Base-by-base conservation (phyloP, 2,113 vertebrate species). In the Podilymbus podiceps region DNA sequence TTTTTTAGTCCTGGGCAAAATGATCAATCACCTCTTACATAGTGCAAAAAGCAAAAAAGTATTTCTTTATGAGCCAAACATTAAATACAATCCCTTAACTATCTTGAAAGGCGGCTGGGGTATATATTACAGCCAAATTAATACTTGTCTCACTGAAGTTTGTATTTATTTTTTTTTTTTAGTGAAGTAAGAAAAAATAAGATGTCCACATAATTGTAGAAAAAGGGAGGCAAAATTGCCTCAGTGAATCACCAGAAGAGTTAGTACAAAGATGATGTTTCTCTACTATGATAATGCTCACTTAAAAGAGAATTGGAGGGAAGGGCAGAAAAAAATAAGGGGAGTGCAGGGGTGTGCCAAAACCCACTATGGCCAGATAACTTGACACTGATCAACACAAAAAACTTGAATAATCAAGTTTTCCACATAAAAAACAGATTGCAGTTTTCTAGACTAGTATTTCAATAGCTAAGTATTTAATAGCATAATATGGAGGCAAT, bases 111-210 rank as follows among this genome's bases (percentile, higher is more conserved):
- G 97, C 96, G 96, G 95, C 97, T 96, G 93, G 95, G 96, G 96
- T 97, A 93, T 95, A 87, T 87, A 97, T 94, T 97, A 98, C 90
- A 98, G 97, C 96, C 97, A 96, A 97, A 97, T 97, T 96, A 88
- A 87, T 30, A 86, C 52, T 74, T 90, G 78, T 88, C 63, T 91
- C 56, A 73, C 50, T 78, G 56, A 86, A 89, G 71, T 85, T 67
- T 56, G n/a, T 47, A 82, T 92, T 47, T n/a, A 35, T 82, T 17
- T 69, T 88, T 89, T 95, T 93, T 93, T 89, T 72, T 85, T 44
- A 82, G 40, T 79, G 28, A 79, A 84, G 35, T 63, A 94, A 96
- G 93, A 97, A 95, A 91, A 97, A 91, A 80, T 56, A 80, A 31
- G 71, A 90, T 92, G 93, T 87, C 92, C 87, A 96, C 78, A 67